Base-by-base conservation (phyloP, 2,113 vertebrate genomes). In the Pygoscelis adeliae region DNA sequence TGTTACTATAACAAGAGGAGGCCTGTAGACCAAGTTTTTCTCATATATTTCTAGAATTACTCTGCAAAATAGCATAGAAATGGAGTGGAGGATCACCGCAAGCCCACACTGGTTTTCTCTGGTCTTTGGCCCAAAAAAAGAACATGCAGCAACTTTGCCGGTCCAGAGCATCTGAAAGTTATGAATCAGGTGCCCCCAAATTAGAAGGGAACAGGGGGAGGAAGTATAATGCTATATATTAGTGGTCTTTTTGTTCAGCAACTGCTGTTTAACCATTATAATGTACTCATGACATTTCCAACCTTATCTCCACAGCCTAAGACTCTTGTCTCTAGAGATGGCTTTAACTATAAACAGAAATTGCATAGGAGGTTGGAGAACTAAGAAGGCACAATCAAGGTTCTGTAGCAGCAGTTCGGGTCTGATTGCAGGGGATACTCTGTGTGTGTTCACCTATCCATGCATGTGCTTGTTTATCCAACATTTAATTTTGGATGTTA, bases 321-420 rank as follows among this genome's bases (percentile, higher is more conserved):
- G 32, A 6, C 20, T 32, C 23, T n/a, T 19, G 20, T 42, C 34
- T 47, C 38, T 13, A 8, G 72, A n/a, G 67, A 5, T 18, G 71
- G 23, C 20, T 77, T 29, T 23, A 12, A 8, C 73, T 32, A 0
- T 5, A 5, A 53, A 32, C 52, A 59, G 56, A 36, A 73, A 13
- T 10, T 34, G 61, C 36, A 9, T 3, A 4, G 25, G 6, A 59
- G 50, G 9, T 1, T 79, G 34, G 36, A 19, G 67, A 32, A 42
- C 17, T 36, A 4, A 4, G 79, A 69, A 55, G 32, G 32, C 44
- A 23, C 0, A 4, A 34, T 19, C 0, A 3, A 49, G 46, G n/a
- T 32, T 49, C 34, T 66, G 36, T 30, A 30, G 76, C 77, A 61
- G 80, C 32, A 21, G 14, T 26, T 22, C 34, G 56, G 7, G 17